Conservation (phyloP, 2,797 vertebrate genomes). For the Sciurus carolinensis region DNA sequence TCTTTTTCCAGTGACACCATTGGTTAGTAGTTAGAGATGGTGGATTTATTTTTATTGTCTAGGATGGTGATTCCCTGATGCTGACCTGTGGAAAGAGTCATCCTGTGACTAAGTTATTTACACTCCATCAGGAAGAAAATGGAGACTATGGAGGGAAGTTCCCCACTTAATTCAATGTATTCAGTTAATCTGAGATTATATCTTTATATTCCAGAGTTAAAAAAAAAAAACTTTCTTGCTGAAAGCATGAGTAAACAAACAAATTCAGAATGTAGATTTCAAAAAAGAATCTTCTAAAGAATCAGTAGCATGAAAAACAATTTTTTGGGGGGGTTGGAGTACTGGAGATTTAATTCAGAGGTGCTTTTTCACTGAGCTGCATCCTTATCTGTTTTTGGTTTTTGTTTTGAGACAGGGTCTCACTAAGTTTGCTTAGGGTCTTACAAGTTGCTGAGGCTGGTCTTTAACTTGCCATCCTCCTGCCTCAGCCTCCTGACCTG, state of each 20-base stretch:
- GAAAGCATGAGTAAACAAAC: background rate
- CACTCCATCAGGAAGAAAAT: background rate
- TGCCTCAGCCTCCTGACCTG: too few species aligned
- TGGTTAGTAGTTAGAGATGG: too few species aligned
- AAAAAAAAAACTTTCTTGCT: background rate
- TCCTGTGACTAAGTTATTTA: background rate
- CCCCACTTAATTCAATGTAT: background rate
- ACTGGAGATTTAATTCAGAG: too few species aligned
- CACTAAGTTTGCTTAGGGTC: too few species aligned
- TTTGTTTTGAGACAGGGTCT: too few species aligned
- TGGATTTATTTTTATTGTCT: background rate
- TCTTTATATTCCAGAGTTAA: background rate
- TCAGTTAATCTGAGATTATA: background rate
- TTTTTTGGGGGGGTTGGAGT: too few species aligned
- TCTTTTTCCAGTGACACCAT: background rate
- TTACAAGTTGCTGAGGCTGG: too few species aligned
- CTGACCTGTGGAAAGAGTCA: background rate
- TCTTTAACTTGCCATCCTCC: too few species aligned
- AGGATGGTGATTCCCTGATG: background rate
- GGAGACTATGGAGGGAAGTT: background rate
- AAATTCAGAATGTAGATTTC: background rate
- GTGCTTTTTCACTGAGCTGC: too few species aligned
- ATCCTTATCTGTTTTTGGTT: too few species aligned
- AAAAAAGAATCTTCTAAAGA: constrained; percentile 7
- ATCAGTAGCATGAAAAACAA: background rate